Evolutionary conservation across 2,888 invertebrate species (phyloP), one percentile per base, ranked within the genome.

Genomic region (Nebria salina): DNA sequence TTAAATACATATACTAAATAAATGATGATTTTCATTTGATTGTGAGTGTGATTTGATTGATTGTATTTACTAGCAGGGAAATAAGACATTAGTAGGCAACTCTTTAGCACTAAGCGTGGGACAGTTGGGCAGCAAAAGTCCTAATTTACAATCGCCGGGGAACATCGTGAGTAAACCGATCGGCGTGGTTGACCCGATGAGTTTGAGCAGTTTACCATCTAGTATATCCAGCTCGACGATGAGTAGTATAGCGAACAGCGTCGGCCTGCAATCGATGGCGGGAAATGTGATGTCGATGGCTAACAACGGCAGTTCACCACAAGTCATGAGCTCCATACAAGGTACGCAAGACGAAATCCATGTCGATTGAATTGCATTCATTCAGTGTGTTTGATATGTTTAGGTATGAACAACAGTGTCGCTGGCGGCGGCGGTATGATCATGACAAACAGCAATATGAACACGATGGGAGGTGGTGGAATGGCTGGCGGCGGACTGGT

Each of bases 131-230:
- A 95, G 92, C 89, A 95, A 95, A 89, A 95, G 95, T 89, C 95
- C 95, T 83, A 95, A 94, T 87, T 90, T 96, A 87, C 96, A 96
- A 89, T 96, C 96, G 79, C 95, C 96, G 82, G 95, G 95, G 74
- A 95, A 96, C 86, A 94, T 95, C 85, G 94, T 94, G 83, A 93
- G 94, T 84, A 88, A 89, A 54, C 89, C 91, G 87, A 92, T 92
- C 89, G 85, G 88, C 84, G 83, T 70, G 82, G 92, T 91, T 5
- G 93, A 93, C 86, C 91, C 92, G 66, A 92, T 93, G 88, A 93
- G 93, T 83, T 86, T 91, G 83, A 90, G 91, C 82, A 91, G 88
- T 86, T 86, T 91, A 85, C 90, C 91, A 82, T 91, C 91, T 83
- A 90, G 90, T 85, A 91, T 91, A 86, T 89, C 91, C 76, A 91